These are phyloP conservation scores for Panzeria rudis DNA, from an alignment of 2,888 invertebrate species.

Conservation along the genomic window DNA sequence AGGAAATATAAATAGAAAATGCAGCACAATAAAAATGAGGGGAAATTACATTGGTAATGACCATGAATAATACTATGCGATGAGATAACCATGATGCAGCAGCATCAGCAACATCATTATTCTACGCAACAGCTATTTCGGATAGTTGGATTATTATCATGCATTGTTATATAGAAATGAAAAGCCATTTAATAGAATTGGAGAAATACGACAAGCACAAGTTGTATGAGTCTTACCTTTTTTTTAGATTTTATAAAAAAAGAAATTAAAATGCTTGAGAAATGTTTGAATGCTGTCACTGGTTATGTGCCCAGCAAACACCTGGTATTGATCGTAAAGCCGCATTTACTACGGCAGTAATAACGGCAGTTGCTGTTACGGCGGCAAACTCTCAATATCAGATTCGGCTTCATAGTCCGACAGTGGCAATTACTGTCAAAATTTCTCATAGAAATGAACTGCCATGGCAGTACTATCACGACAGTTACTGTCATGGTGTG, in stretches of 20 bases:
- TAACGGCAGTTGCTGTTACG: too few species aligned
- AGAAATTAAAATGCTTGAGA: conserved; percentile 62
- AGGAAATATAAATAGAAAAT: neutral
- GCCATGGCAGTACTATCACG: too few species aligned
- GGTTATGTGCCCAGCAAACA: conserved; percentile 3
- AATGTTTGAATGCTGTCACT: conserved; percentile 55
- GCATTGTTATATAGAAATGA: conserved; percentile 31
- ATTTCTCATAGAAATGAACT: too few species aligned
- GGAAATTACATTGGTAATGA: conserved; percentile 48
- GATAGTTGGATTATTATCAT: conserved; percentile 7
- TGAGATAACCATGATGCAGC: conserved; percentile 1
- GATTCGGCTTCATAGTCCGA: too few species aligned
- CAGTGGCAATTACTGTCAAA: too few species aligned
- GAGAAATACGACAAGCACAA: conserved; percentile 8
- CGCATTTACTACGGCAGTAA: too few species aligned
- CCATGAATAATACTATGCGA: conserved; percentile 36
- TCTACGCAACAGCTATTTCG: conserved; percentile 26
- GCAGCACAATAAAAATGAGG: conserved; percentile 2
- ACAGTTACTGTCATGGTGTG: too few species aligned
- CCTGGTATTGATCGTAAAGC: neutral
- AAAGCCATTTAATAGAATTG: conserved; percentile 50
- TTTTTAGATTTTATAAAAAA: conserved; percentile 30
- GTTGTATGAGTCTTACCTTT: neutral
- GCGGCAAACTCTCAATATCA: too few species aligned
- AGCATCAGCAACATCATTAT: conserved; percentile 15